Evolutionary conservation across 2,797 vertebrate genomes (phyloP).

Genomic region (Dipus sagitta): DNA sequence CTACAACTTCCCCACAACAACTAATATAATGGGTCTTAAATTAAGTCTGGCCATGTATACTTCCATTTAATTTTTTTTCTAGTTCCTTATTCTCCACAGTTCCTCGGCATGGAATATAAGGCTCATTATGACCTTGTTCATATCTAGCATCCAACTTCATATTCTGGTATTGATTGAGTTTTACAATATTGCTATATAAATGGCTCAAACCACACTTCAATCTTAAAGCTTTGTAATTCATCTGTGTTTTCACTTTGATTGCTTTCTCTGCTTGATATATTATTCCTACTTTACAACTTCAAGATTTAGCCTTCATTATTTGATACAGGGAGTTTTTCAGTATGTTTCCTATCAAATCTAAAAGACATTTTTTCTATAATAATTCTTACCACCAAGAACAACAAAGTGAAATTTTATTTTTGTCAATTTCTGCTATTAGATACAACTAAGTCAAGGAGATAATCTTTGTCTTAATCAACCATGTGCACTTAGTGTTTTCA

Average conservation of each 20-base stretch:
- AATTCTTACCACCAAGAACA: not conserved
- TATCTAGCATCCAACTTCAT: not conserved
- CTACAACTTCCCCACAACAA: not conserved
- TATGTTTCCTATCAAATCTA: not conserved
- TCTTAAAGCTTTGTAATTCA: not conserved
- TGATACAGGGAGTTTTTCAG: not conserved
- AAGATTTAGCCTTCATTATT: conserved; percentile 38
- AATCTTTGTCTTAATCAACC: conserved; percentile 18
- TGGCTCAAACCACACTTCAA: not conserved
- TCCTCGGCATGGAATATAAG: not conserved
- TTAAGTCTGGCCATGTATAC: not conserved
- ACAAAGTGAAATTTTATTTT: conserved; percentile 59
- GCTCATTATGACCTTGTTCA: not conserved
- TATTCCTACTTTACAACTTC: conserved; percentile 35
- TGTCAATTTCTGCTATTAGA: not conserved
- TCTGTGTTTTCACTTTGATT: conserved; percentile 39
- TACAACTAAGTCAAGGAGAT: not conserved
- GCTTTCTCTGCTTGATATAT: conserved; percentile 13
- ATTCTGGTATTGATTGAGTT: conserved; percentile 11
- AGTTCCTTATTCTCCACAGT: not conserved
- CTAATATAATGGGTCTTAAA: conserved; percentile 6
- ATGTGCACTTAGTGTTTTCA: not conserved
- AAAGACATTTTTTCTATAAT: not conserved
- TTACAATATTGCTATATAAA: not conserved
- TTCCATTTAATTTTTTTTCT: not conserved